These are phyloP conservation scores for Tachyglossus aculeatus DNA, from an alignment of 2,797 vertebrate genomes.

Conservation along the genomic window DNA sequence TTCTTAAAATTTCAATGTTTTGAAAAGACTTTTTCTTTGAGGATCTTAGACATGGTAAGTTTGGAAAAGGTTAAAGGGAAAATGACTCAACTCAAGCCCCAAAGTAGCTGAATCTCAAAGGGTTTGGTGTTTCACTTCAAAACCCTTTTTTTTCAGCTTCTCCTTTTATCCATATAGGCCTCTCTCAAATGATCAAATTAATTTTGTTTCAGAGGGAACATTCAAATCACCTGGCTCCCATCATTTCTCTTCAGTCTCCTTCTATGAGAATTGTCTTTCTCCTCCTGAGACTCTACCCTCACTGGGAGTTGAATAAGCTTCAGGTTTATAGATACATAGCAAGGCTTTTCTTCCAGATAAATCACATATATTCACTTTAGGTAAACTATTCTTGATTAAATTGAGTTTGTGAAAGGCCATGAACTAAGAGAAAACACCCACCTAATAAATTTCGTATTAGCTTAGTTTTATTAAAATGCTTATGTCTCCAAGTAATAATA, in stretches of 20 bases:
- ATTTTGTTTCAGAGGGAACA: not conserved
- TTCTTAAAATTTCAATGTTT: too few species aligned
- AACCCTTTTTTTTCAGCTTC: not conserved
- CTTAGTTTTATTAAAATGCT: conserved; percentile 23
- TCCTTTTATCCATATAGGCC: conserved; percentile 1
- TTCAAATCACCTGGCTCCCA: not conserved
- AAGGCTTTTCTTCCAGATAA: conserved; percentile 13
- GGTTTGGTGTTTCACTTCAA: too few species aligned
- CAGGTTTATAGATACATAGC: not conserved
- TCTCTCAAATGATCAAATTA: not conserved
- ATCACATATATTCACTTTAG: conserved; percentile 32
- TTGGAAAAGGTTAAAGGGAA: too few species aligned
- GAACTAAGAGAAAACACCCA: conserved; percentile 24
- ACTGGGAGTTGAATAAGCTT: not conserved
- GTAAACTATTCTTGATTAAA: conserved; percentile 33
- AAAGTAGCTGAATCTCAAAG: too few species aligned
- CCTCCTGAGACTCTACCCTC: not conserved
- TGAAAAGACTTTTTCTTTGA: too few species aligned
- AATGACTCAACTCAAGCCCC: too few species aligned
- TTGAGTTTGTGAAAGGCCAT: conserved; percentile 29
- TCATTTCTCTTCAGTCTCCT: conserved; percentile 3
- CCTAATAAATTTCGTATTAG: conserved; percentile 10
- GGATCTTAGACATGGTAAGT: too few species aligned
- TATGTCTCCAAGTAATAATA: conserved; percentile 10
- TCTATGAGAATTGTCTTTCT: too few species aligned